Percentiles rank a stretch among this genome's conserved stretches.
Conservation (phyloP, 37 sponge, comb jelly and placozoan genomes). For the Ianthella basta region DNA sequence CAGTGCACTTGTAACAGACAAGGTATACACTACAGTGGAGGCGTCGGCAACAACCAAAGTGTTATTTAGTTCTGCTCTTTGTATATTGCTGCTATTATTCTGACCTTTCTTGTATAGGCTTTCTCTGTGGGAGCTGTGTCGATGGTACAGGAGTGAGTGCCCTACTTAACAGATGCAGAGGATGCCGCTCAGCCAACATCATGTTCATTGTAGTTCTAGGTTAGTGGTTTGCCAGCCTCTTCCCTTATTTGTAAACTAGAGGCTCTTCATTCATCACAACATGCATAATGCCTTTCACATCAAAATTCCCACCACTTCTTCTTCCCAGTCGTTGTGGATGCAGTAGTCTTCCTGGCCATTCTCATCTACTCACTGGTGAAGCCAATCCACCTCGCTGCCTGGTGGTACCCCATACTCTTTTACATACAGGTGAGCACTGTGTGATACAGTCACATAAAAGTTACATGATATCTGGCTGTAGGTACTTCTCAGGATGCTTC, state of each 20-base stretch:
- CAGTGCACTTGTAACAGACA: too few relatives aligned
- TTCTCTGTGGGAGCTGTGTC: conserved; percentile 57
- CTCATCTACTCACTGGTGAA: conserved; percentile 16
- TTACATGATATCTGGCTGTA: background rate
- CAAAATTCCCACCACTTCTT: too few relatives aligned
- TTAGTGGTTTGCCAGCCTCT: too few relatives aligned
- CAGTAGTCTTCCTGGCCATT: background rate
- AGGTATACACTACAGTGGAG: too few relatives aligned
- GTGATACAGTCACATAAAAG: background rate
- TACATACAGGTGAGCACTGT: conserved; percentile 47
- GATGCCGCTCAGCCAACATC: background rate
- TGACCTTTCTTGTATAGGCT: background rate
- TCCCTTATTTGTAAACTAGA: too few relatives aligned
- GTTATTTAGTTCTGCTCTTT: too few relatives aligned
- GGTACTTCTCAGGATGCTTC: background rate
- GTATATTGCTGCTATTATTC: too few relatives aligned
- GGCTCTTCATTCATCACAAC: too few relatives aligned
- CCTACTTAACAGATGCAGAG: conserved; percentile 42
- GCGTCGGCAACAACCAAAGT: too few relatives aligned
- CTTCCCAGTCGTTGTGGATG: conserved; percentile 52
- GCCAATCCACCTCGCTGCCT: conserved; percentile 37
- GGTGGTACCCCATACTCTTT: conserved; percentile 59
- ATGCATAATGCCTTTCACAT: too few relatives aligned
- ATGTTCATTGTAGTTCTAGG: too few relatives aligned
- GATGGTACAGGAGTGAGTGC: conserved; percentile 42